Evolutionary conservation across 2,888 invertebrate species (phyloP).

Genomic region (Eupithecia tripunctaria): DNA sequence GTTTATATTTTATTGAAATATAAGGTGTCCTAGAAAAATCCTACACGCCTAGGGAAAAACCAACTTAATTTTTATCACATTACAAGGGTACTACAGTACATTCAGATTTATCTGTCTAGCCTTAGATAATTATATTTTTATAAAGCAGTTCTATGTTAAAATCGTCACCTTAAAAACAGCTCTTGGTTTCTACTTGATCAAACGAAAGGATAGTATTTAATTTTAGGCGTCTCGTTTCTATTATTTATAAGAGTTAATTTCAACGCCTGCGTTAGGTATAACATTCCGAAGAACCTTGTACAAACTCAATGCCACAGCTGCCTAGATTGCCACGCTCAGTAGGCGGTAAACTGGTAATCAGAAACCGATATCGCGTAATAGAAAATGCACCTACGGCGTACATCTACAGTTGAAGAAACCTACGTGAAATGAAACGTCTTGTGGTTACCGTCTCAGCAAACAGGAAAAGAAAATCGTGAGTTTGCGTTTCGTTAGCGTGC

Average conservation of each 20-base stretch:
- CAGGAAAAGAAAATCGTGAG: conserved; percentile 59
- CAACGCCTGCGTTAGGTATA: background rate
- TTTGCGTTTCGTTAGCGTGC: conserved; percentile 61
- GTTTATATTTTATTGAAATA: conserved; percentile 38
- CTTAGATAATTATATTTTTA: background rate
- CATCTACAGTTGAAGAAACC: conserved; percentile 6
- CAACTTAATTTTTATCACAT: background rate
- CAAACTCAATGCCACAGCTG: conserved; percentile 8
- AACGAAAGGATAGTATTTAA: background rate
- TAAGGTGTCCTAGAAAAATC: conserved; percentile 11
- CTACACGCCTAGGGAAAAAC: background rate
- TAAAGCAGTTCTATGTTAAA: background rate
- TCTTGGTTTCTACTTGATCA: background rate
- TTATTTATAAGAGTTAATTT: background rate
- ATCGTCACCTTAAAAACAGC: background rate
- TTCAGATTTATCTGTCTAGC: background rate
- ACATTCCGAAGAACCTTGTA: conserved; percentile 5
- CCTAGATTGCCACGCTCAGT: conserved; percentile 25
- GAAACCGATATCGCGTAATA: conserved; percentile 19
- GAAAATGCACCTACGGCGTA: conserved; percentile 6
- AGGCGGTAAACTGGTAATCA: conserved; percentile 22
- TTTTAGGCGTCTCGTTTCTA: background rate
- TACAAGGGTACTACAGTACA: background rate
- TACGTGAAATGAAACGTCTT: conserved; percentile 28
- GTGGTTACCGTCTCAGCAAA: conserved; percentile 38